Evolutionary conservation across 2,113 vertebrate genomes (phyloP).

Genomic region (Casuarius casuarius): DNA sequence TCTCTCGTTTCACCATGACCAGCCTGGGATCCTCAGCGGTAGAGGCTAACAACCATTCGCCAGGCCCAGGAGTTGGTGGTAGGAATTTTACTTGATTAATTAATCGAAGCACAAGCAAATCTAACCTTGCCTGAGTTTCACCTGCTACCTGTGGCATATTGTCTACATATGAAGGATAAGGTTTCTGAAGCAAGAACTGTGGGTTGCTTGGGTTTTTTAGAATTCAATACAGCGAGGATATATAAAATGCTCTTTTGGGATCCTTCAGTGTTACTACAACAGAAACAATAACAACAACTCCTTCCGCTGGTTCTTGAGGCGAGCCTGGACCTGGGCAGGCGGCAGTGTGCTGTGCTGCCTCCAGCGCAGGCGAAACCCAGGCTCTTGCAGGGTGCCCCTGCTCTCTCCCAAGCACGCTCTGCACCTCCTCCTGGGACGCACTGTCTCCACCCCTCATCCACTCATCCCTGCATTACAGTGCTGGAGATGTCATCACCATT

Average conservation of each 20-base stretch:
- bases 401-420: background rate
- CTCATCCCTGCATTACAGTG: background rate
- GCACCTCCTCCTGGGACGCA: background rate
- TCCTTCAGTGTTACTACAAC: background rate
- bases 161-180: background rate
- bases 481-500: background rate
- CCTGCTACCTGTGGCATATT: background rate
- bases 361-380: conserved; percentile 26
- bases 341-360: background rate
- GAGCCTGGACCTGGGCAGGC: background rate
- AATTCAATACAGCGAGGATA: background rate
- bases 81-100: background rate
- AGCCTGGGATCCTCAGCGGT: background rate
- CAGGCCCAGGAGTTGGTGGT: background rate
- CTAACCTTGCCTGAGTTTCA: background rate
- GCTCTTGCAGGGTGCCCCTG: background rate
- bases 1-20: background rate
- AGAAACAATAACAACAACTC: background rate
- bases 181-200: background rate
- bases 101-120: background rate
- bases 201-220: background rate
- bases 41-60: background rate
- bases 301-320: background rate
- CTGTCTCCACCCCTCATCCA: background rate
- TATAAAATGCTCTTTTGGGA: background rate